phyloP scores from a whole-genome alignment of 2,888 invertebrate genomes.

The Drosophila prolongata region DNA sequence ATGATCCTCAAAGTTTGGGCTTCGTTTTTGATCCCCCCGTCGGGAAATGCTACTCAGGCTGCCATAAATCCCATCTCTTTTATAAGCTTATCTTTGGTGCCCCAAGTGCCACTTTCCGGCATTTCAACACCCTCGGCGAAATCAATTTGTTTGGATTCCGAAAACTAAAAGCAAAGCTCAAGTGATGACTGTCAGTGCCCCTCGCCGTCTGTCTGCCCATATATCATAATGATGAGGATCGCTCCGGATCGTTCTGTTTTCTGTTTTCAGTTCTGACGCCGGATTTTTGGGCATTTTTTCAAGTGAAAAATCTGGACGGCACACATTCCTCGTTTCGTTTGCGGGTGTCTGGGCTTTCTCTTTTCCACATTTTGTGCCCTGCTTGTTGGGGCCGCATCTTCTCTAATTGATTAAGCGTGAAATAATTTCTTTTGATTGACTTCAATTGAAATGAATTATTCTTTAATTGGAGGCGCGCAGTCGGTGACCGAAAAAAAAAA shows the following conservation, averaged over 20 bases:
- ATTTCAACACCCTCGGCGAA: conserved; percentile 66
- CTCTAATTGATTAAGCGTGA: conserved; percentile 80
- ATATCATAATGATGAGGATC: conserved; percentile 66
- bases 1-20: conserved; percentile 21
- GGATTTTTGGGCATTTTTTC: not conserved
- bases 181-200: conserved; percentile 46
- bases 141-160: conserved; percentile 68
- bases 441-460: conserved; percentile 82
- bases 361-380: conserved; percentile 7
- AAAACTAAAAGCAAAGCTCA: conserved; percentile 63
- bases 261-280: not conserved
- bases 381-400: conserved; percentile 18
- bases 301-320: conserved; percentile 32
- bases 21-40: not conserved
- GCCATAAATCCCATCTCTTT: conserved; percentile 5
- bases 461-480: conserved; percentile 71
- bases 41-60: conserved; percentile 14
- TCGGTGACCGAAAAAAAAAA: conserved; percentile 31
- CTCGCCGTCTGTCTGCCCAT: conserved; percentile 33
- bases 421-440: conserved; percentile 80
- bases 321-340: conserved; percentile 15
- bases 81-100: conserved; percentile 15
- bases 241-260: conserved; percentile 1
- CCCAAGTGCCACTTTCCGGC: conserved; percentile 69
- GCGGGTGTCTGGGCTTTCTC: conserved; percentile 13